phyloP scores from a whole-genome alignment of 2,797 vertebrate genomes.

The Intellagama lesueurii region DNA sequence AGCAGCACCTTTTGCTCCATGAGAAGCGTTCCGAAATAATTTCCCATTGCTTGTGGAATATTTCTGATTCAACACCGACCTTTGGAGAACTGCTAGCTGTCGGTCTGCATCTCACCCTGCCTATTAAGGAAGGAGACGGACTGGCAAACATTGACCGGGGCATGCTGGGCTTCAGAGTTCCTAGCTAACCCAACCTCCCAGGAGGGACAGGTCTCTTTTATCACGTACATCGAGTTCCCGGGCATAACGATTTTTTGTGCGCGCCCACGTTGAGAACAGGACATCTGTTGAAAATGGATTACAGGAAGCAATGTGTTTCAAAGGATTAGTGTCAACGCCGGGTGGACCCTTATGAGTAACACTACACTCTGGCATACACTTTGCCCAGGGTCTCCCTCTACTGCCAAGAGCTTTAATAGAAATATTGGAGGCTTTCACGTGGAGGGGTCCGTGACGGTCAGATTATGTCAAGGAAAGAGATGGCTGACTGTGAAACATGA shows the following conservation, averaged over 20 bases:
- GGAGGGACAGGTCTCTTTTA: constrained; percentile 28
- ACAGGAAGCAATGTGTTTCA: constrained; percentile 55
- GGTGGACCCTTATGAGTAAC: constrained; percentile 59
- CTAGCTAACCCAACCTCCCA: constrained; percentile 53
- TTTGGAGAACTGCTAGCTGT: background rate
- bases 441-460: constrained; percentile 48
- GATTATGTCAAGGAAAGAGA: constrained; percentile 53
- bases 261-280: constrained; percentile 54
- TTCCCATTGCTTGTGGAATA: background rate
- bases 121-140: background rate
- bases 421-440: constrained; percentile 58
- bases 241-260: constrained; percentile 38
- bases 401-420: constrained; percentile 52
- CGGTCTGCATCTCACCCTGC: background rate
- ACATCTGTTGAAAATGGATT: constrained; percentile 62
- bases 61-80: background rate
- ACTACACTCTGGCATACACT: constrained; percentile 42
- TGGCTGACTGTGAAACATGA: constrained; percentile 21
- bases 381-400: constrained; percentile 48
- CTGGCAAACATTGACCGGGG: constrained; percentile 36
- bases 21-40: background rate
- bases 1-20: background rate
- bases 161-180: constrained; percentile 28
- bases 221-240: constrained; percentile 45
- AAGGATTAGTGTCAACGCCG: constrained; percentile 62